A percentile compares a stretch with the other conserved stretches of the same genome.
phyloP scores from a whole-genome alignment of 2,888 invertebrate genomes.

The Mongoloraphidia duomilia region DNA sequence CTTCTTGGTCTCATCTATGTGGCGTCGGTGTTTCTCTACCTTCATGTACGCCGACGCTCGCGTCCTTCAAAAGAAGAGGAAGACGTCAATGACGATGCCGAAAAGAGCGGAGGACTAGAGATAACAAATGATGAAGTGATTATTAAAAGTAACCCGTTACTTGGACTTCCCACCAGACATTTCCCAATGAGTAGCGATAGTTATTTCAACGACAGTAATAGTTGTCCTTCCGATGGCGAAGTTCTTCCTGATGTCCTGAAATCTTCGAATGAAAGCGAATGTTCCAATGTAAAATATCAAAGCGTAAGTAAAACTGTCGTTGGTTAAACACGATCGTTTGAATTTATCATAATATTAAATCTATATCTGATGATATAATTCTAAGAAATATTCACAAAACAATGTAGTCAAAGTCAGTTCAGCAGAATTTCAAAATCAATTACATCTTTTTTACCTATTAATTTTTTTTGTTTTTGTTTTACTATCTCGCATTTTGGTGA shows the following conservation, averaged over 20 bases:
- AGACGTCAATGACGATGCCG: constrained; percentile 33
- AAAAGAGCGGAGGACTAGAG: constrained; percentile 25
- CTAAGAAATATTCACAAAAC: too few species aligned
- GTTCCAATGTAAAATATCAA: constrained; percentile 22
- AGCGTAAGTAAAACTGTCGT: background rate
- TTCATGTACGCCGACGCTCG: constrained; percentile 54
- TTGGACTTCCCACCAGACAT: constrained; percentile 43
- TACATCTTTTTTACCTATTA: too few species aligned
- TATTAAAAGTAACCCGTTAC: constrained; percentile 63
- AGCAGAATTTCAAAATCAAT: too few species aligned
- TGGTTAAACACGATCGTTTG: background rate
- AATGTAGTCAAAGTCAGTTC: too few species aligned
- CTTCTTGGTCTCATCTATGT: constrained; percentile 79
- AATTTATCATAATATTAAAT: background rate
- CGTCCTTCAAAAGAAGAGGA: constrained; percentile 21
- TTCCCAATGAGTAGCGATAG: constrained; percentile 33
- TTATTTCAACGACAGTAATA: constrained; percentile 32
- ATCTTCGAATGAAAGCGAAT: constrained; percentile 24
- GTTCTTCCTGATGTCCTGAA: constrained; percentile 32
- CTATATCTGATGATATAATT: too few species aligned
- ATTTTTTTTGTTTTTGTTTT: too few species aligned
- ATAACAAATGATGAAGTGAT: constrained; percentile 40
- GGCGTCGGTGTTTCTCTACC: constrained; percentile 68
- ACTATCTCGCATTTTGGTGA: too few species aligned
- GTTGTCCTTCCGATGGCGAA: constrained; percentile 53